Evolutionary conservation across 1,140 invertebrate genomes (phyloP).

Genomic region (Ooceraea biroi): DNA sequence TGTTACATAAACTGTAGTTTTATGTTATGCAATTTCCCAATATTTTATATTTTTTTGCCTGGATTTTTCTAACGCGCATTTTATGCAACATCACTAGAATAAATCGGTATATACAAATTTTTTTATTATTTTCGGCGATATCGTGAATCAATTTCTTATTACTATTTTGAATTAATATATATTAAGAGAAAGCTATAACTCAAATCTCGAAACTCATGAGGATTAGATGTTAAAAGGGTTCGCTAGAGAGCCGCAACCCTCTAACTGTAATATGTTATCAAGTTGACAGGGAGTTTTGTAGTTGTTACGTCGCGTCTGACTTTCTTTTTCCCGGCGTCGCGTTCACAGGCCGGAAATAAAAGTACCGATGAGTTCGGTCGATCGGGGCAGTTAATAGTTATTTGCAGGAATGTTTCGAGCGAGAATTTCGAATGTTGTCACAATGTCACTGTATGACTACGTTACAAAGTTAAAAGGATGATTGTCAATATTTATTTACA

Average conservation of each 20-base stretch:
- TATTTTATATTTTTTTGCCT: too few species aligned
- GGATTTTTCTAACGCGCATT: too few species aligned
- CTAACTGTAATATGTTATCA: slow-evolving; percentile 51
- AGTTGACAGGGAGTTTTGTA: slow-evolving; percentile 39
- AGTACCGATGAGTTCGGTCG: slow-evolving; percentile 60
- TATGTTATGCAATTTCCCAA: too few species aligned
- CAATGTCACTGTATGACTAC: slow-evolving; percentile 4
- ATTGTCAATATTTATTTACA: slow-evolving; percentile 14
- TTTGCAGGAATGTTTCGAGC: slow-evolving; percentile 56
- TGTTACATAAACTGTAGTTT: too few species aligned
- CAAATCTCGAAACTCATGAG: too few species aligned
- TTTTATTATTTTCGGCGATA: too few species aligned
- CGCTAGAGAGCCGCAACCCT: slow-evolving; percentile 43
- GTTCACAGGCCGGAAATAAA: slow-evolving; percentile 63
- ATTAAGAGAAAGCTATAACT: too few species aligned
- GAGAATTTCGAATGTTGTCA: slow-evolving; percentile 23
- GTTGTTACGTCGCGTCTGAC: slow-evolving; percentile 22
- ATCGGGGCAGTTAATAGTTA: slow-evolving; percentile 61
- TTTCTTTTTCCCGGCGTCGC: slow-evolving; percentile 31
- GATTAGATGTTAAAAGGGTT: too few species aligned
- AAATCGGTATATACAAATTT: too few species aligned
- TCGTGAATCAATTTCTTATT: too few species aligned
- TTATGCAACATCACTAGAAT: too few species aligned
- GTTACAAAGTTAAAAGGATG: slow-evolving; percentile 31
- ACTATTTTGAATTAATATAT: too few species aligned